These are phyloP conservation scores for Spisula solida DNA, from an alignment of 2,888 invertebrate genomes.

Conservation along the genomic window DNA sequence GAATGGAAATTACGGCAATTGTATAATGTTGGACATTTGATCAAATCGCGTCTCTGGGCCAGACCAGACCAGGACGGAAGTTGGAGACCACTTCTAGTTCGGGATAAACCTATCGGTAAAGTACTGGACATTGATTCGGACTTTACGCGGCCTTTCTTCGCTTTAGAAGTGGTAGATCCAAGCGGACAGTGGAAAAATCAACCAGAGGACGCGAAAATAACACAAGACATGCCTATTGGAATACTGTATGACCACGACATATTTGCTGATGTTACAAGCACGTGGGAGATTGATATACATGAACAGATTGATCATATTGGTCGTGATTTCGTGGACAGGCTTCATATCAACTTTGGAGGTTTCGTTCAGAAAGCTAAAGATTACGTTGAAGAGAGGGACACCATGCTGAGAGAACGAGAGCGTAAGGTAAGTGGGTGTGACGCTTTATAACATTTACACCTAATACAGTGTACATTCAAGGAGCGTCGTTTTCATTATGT, in stretches of 20 bases:
- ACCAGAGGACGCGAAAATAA: slow-evolving; percentile 74
- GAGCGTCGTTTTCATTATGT: no score
- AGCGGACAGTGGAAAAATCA: slow-evolving; percentile 78
- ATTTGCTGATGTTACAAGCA: slow-evolving; percentile 82
- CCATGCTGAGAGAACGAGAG: slow-evolving; percentile 80
- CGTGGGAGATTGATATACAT: slow-evolving; percentile 84
- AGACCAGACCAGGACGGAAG: slow-evolving; percentile 82
- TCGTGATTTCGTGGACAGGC: slow-evolving; percentile 80
- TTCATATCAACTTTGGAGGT: slow-evolving; percentile 82
- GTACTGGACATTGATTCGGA: slow-evolving; percentile 83
- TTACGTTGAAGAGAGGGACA: slow-evolving; percentile 82
- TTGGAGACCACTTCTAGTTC: slow-evolving; percentile 81
- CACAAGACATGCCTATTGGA: slow-evolving; percentile 77
- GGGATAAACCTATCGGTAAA: slow-evolving; percentile 83
- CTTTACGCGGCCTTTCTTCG: slow-evolving; percentile 81
- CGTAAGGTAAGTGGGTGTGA: slow-evolving; percentile 67
- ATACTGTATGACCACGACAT: slow-evolving; percentile 81
- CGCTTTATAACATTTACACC: background rate
- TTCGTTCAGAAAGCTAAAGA: slow-evolving; percentile 83
- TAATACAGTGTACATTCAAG: no score
- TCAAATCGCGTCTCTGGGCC: slow-evolving; percentile 82
- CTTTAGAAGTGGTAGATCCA: slow-evolving; percentile 77
- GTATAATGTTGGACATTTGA: slow-evolving; percentile 74
- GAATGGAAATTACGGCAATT: slow-evolving; percentile 83
- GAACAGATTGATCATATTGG: slow-evolving; percentile 85